Conservation (phyloP, 2,888 invertebrate genomes). For the Drosophila leonis region DNA sequence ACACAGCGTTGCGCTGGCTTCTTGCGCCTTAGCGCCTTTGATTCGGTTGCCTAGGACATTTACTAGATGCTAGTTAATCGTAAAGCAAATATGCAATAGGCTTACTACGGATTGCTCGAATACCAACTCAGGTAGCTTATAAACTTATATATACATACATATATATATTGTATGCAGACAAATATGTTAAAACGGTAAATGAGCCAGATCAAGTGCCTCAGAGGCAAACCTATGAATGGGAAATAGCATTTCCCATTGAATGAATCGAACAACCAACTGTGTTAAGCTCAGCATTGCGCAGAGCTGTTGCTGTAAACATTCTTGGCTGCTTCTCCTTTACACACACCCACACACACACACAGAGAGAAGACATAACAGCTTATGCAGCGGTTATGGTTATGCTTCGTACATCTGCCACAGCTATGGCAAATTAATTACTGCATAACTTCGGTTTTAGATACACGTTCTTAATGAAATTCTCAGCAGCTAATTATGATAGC, state of each 20-base stretch:
- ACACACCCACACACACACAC: background rate
- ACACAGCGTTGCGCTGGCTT: background rate
- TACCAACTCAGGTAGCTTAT: background rate
- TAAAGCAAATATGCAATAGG: background rate
- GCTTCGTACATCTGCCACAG: background rate
- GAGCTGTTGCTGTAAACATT: background rate
- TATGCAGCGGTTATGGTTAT: background rate
- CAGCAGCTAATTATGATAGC: background rate
- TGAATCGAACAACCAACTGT: background rate
- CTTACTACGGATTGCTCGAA: background rate
- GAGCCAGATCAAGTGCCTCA: background rate
- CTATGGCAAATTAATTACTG: background rate
- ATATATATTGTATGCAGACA: background rate
- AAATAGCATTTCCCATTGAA: background rate
- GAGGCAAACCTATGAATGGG: no score
- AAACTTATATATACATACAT: background rate
- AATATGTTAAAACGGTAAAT: background rate
- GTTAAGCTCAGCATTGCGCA: background rate
- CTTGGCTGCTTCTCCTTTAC: background rate
- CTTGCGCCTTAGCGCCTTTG: constrained; percentile 1
- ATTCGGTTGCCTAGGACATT: background rate
- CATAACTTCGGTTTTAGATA: background rate
- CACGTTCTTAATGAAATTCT: background rate
- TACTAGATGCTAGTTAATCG: background rate
- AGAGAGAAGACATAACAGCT: background rate